Evolutionary conservation across 2,797 vertebrate species (phyloP).

Genomic region (Amblyopsis hoosieri): DNA sequence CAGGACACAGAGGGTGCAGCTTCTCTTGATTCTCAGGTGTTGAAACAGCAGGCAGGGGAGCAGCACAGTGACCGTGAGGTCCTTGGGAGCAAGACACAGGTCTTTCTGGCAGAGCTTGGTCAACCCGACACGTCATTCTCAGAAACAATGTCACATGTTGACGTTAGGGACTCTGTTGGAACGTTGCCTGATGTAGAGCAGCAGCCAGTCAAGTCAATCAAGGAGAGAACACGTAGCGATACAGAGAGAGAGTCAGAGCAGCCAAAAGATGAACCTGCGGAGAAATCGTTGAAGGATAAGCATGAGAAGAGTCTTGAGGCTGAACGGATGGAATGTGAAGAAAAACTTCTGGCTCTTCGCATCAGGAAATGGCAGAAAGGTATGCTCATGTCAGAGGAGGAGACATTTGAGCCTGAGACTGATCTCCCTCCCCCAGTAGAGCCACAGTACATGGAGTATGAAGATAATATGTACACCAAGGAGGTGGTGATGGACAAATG

Average conservation of each 20-base stretch:
- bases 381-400: conserved; percentile 54
- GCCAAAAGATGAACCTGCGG: conserved; percentile 26
- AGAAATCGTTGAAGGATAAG: conserved; percentile 58
- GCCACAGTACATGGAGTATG: conserved; percentile 38
- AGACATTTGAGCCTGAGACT: conserved; percentile 47
- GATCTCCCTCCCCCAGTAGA: conserved; percentile 31
- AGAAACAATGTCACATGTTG: conserved; percentile 34
- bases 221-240: conserved; percentile 47
- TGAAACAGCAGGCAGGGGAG: conserved; percentile 28
- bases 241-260: conserved; percentile 11
- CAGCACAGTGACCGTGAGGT: conserved; percentile 17
- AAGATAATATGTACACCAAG: conserved; percentile 22
- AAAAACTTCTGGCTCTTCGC: conserved; percentile 65
- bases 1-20: conserved; percentile 20
- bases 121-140: conserved; percentile 44
- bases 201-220: conserved; percentile 31
- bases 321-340: conserved; percentile 65
- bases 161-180: conserved; percentile 27
- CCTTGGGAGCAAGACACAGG: conserved; percentile 27
- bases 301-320: conserved; percentile 67
- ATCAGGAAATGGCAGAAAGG: conserved; percentile 74
- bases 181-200: conserved; percentile 22
- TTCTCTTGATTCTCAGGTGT: conserved; percentile 23
- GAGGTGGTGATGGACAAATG: conserved; percentile 33
- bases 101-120: conserved; percentile 32